Percentiles rank a stretch among this genome's conserved stretches.
These are phyloP conservation scores for Cranoglanis bouderius DNA, from an alignment of 2,113 vertebrate genomes.

Conservation along the genomic window DNA sequence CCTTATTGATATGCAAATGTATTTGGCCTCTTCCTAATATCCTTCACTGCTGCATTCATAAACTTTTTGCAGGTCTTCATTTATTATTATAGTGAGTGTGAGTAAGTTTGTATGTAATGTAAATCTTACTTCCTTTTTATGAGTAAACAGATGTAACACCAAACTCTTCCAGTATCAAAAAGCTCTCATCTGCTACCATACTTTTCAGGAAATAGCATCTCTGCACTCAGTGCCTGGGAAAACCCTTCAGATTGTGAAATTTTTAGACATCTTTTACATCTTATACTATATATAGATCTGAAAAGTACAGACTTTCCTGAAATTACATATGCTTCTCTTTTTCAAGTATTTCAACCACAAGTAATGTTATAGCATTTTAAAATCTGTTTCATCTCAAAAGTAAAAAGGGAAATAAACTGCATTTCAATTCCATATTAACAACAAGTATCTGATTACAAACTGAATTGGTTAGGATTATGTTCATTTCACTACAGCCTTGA, in stretches of 20 bases:
- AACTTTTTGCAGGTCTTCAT: neutral
- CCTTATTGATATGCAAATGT: neutral
- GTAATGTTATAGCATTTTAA: neutral
- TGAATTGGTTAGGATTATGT: neutral
- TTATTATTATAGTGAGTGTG: neutral
- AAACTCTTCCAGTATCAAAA: neutral
- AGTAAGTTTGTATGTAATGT: neutral
- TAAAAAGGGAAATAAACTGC: neutral
- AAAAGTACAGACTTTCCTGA: neutral
- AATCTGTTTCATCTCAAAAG: neutral
- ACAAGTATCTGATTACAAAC: neutral
- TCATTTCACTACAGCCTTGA: neutral
- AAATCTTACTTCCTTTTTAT: neutral
- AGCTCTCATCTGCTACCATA: neutral
- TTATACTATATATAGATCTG: neutral
- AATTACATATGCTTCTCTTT: neutral
- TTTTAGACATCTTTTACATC: neutral
- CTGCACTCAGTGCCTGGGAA: neutral
- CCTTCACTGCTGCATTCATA: neutral
- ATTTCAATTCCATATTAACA: neutral
- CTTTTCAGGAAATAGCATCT: neutral
- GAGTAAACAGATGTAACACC: neutral
- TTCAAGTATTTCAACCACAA: neutral
- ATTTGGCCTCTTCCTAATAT: neutral
- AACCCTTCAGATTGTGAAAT: neutral